These are phyloP conservation scores for Sabatieria punctata DNA, from an alignment of 2,888 invertebrate species.

Conservation along the genomic window DNA sequence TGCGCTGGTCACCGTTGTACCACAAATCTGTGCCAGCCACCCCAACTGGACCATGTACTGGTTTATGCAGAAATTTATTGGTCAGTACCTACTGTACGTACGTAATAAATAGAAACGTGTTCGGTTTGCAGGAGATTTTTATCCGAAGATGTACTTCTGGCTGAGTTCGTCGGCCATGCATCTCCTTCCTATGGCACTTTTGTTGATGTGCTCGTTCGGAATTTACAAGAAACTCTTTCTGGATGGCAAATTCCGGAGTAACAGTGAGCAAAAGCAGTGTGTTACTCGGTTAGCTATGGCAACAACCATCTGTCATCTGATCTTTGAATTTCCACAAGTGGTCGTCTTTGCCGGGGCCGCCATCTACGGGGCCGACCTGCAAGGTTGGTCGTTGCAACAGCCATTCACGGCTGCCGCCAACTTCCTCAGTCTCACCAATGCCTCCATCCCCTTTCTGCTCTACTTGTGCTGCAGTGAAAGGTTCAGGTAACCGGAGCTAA, in stretches of 20 bases:
- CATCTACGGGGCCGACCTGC: neutral
- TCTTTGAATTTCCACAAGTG: neutral
- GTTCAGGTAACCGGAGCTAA: no score
- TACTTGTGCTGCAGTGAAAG: conserved; percentile 6
- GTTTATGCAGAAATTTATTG: no score
- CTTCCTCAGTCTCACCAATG: conserved; percentile 3
- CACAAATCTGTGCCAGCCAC: neutral
- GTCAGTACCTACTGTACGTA: no score
- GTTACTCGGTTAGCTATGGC: neutral
- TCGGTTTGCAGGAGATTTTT: no score
- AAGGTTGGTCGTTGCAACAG: neutral
- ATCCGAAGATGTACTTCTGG: neutral
- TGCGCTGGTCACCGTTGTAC: neutral
- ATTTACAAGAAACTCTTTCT: neutral
- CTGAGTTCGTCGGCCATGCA: neutral
- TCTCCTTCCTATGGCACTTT: neutral
- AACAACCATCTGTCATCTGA: neutral
- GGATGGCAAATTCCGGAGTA: neutral
- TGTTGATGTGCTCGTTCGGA: neutral
- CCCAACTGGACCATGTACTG: no score
- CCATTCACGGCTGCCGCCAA: conserved; percentile 3
- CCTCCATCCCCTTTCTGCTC: conserved; percentile 9
- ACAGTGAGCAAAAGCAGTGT: neutral
- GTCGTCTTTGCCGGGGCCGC: neutral
- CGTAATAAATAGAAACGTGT: no score